Conservation (phyloP, 2,888 invertebrate genomes). For the Bombyx huttoni region DNA sequence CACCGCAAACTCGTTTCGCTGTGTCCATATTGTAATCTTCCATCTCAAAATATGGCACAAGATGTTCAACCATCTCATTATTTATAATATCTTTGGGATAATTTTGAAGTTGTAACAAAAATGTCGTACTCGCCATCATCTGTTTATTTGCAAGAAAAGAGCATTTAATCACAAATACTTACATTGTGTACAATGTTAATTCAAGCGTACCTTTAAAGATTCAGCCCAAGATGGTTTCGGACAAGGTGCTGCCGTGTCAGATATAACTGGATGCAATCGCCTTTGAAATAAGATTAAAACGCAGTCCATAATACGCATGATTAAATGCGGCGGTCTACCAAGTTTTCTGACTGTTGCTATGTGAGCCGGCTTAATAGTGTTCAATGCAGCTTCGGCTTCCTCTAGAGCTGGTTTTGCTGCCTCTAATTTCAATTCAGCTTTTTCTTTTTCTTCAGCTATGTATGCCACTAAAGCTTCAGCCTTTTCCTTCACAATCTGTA, state of each 20-base stretch:
- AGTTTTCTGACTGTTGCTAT: constrained; percentile 95
- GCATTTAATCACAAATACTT: background rate
- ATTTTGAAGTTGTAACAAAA: constrained; percentile 90
- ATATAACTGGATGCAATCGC: constrained; percentile 84
- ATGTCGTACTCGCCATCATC: constrained; percentile 97
- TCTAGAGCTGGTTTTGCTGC: constrained; percentile 96
- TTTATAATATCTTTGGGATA: constrained; percentile 97
- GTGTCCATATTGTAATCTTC: constrained; percentile 98
- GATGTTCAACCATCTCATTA: constrained; percentile 95
- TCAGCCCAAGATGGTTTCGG: constrained; percentile 97
- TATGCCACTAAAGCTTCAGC: constrained; percentile 90
- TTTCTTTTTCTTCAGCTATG: constrained; percentile 90
- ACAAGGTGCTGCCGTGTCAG: constrained; percentile 86
- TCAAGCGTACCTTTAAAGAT: constrained; percentile 81
- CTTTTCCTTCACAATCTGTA: constrained; percentile 95
- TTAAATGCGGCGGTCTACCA: constrained; percentile 95
- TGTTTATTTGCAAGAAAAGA: constrained; percentile 24
- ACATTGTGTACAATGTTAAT: background rate
- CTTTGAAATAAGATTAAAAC: constrained; percentile 94
- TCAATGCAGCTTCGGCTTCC: constrained; percentile 94
- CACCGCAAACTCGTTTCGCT: constrained; percentile 95
- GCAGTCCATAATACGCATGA: constrained; percentile 98
- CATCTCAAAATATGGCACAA: constrained; percentile 93
- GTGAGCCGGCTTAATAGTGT: constrained; percentile 97
- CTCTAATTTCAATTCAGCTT: constrained; percentile 93